Evolutionary conservation across 2,113 vertebrate genomes (phyloP).

Genomic region (Lipophrys pholis): DNA sequence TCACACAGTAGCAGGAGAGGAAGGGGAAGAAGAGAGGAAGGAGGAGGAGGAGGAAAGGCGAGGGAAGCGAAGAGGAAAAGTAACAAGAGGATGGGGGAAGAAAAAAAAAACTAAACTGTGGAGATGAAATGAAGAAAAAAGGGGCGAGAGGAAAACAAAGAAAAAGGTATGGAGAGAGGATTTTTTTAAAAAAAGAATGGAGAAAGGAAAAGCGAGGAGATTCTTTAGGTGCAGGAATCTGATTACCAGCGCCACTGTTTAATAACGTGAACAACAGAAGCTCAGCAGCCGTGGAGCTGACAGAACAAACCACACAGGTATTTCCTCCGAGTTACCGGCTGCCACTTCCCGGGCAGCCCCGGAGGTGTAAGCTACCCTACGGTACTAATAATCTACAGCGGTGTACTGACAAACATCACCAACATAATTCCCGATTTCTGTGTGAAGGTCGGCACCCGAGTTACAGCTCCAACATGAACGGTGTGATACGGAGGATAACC

Average conservation of each 20-base stretch:
- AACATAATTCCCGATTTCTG: background rate
- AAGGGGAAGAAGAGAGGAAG: slow-evolving; percentile 12
- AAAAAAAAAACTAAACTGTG: background rate
- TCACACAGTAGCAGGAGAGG: slow-evolving; percentile 54
- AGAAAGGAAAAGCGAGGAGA: background rate
- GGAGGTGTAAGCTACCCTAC: slow-evolving; percentile 15
- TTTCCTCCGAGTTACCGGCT: slow-evolving; percentile 32
- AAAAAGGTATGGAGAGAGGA: slow-evolving; percentile 1
- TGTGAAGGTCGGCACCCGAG: slow-evolving; percentile 9
- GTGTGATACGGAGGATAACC: background rate
- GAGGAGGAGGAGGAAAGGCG: background rate
- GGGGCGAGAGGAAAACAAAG: slow-evolving; percentile 5
- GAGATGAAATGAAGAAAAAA: slow-evolving; percentile 1
- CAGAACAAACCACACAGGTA: slow-evolving; percentile 42
- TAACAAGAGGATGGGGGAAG: background rate
- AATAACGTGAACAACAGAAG: slow-evolving; percentile 34
- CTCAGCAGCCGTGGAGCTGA: slow-evolving; percentile 32
- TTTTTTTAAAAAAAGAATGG: background rate
- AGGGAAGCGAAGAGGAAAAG: background rate
- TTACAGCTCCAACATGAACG: background rate
- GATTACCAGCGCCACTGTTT: slow-evolving; percentile 37
- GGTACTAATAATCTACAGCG: slow-evolving; percentile 43
- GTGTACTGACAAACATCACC: slow-evolving; percentile 6
- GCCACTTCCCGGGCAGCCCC: slow-evolving; percentile 14
- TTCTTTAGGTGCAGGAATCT: slow-evolving; percentile 32